These are phyloP conservation scores for Mylabris sibirica DNA, from an alignment of 2,888 invertebrate genomes.

Conservation along the genomic window DNA sequence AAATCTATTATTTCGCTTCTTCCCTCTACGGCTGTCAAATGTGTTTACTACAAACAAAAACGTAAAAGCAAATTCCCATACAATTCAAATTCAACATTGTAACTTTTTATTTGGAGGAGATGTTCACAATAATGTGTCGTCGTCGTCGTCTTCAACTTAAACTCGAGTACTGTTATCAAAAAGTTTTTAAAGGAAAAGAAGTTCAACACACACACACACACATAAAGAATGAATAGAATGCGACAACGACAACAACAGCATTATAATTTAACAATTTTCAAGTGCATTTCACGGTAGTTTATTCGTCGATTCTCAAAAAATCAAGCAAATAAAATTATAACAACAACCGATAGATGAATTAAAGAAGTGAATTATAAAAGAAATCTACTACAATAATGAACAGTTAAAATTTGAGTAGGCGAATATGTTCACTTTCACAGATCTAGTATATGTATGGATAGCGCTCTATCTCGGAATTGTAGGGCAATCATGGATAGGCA, in stretches of 20 bases:
- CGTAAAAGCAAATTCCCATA: not conserved
- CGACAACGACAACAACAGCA: not conserved
- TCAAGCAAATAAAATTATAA: not conserved
- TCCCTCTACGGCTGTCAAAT: not conserved
- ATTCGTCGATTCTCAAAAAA: not conserved
- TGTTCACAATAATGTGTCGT: not conserved
- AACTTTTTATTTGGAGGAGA: not conserved
- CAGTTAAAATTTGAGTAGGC: too few relatives aligned
- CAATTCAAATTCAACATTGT: constrained; percentile 3
- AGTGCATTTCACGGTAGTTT: constrained; percentile 13
- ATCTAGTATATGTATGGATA: too few relatives aligned
- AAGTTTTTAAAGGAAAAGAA: not conserved
- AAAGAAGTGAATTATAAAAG: too few relatives aligned
- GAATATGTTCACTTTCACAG: too few relatives aligned
- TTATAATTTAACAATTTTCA: constrained; percentile 20
- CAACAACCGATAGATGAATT: too few relatives aligned
- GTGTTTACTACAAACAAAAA: too few relatives aligned
- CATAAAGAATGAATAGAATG: too few relatives aligned
- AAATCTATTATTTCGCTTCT: not conserved
- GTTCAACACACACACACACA: not conserved
- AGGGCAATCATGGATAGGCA: too few relatives aligned
- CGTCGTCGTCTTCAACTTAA: not conserved
- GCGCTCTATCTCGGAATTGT: too few relatives aligned
- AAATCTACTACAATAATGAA: too few relatives aligned
- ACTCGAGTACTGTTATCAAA: not conserved